Base-by-base conservation (phyloP, 1,140 invertebrate genomes). In the Leptinotarsa defecta region DNA sequence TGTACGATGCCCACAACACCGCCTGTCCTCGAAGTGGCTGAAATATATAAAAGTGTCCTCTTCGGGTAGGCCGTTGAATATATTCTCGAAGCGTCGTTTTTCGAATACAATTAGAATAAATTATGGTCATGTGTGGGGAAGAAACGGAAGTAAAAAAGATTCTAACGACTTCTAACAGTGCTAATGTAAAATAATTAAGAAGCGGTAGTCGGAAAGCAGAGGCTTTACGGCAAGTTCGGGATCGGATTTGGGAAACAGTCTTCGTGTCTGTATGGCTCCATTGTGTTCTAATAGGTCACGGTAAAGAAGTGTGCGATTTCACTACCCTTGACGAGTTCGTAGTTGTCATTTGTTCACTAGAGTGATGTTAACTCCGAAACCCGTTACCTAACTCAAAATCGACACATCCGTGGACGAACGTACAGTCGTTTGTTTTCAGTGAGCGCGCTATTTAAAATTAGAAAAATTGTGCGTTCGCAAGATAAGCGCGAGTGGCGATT, bases 91-190 rank as follows among this genome's bases (percentile, higher is more conserved):
- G 57, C 71, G 71, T 73, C 15, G 13, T 34, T 48, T 48, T 64
- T 73, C 24, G 62, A 73, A 73, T 73, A 48, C 71, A 64, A 73
- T 65, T 73, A 73, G 71, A 73, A 73, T 73, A 73, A 34, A 19
- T 73, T 73, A 73, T 65, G 57, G 70, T 57, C 70, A 73, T 49
- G 63, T 65, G 69, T 48, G 69, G 62, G 63, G 63, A 73, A 73
- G 71, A 64, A 73, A 73, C 71, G 71, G 71, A 73, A 73, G 71
- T 65, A 65, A 62, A 73, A 73, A 8, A 69, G 15, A 65, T 27
- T 65, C 52, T 73, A 65, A 65, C 61, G 61, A 65, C 57, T 27
- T 65, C 63, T 52, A 73, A 62, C 70, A 27, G 49, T 71, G 70
- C 70, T 62, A 68, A 68, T 68, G 67, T 68, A 34, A 43, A 57